These are phyloP conservation scores for Campylomormyrus tamandua DNA, from an alignment of 2,113 vertebrate genomes.

Conservation along the genomic window DNA sequence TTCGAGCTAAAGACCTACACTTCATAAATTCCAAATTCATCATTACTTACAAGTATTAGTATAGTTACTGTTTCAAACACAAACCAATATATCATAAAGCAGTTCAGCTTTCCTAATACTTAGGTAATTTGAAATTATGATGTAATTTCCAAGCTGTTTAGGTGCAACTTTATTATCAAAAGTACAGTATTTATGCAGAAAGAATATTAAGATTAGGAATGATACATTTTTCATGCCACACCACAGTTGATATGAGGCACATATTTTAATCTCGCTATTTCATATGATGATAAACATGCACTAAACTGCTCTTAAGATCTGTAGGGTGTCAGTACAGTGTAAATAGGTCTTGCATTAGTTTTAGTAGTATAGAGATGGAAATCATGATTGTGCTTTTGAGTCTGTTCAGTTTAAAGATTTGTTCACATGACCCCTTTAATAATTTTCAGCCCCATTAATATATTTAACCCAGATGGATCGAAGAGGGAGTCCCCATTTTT, in stretches of 20 bases:
- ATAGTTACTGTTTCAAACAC: background rate
- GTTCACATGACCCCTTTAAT: background rate
- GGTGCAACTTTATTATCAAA: background rate
- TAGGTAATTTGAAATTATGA: background rate
- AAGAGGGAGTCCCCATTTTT: background rate
- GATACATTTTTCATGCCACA: background rate
- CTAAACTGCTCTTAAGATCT: background rate
- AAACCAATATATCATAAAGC: background rate
- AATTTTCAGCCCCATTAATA: background rate
- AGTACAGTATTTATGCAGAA: background rate
- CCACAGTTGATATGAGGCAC: background rate
- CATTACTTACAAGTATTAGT: background rate
- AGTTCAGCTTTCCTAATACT: background rate
- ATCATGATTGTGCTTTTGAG: background rate
- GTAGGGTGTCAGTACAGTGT: background rate
- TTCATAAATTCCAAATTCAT: background rate
- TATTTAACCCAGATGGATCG: background rate
- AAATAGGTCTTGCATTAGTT: background rate
- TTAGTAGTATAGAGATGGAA: background rate
- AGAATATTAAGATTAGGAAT: background rate
- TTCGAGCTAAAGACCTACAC: background rate
- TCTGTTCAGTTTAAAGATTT: background rate
- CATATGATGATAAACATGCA: background rate
- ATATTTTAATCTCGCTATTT: background rate
- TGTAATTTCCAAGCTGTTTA: background rate